phyloP scores from a whole-genome alignment of 2,797 vertebrate genomes.

The Esox masquinongy region DNA sequence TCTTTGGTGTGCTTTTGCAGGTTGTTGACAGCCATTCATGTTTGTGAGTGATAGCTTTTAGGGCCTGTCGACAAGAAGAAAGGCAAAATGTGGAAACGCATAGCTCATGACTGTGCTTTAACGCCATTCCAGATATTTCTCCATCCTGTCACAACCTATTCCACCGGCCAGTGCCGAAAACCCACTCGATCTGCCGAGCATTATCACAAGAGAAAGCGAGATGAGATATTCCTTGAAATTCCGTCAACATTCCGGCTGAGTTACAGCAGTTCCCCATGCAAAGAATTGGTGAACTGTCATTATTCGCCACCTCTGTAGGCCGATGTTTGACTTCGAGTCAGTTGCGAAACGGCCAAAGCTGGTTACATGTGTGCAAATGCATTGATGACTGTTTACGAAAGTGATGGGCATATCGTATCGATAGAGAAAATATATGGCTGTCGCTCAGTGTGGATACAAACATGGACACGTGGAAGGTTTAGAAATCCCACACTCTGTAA shows the following conservation, averaged over 20 bases:
- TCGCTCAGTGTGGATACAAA: background rate
- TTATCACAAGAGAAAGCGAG: conserved; percentile 49
- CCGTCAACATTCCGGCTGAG: conserved; percentile 38
- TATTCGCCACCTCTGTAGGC: conserved; percentile 44
- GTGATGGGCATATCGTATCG: background rate
- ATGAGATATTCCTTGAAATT: conserved; percentile 21
- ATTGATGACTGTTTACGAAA: conserved; percentile 16
- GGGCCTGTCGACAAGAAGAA: conserved; percentile 60
- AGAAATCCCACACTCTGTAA: conserved; percentile 30
- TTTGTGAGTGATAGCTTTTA: conserved; percentile 56
- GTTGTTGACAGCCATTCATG: conserved; percentile 47
- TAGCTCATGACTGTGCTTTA: conserved; percentile 46
- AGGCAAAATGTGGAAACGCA: conserved; percentile 63
- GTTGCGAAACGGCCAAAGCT: conserved; percentile 38
- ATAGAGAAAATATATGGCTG: background rate
- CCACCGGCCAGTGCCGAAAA: conserved; percentile 51
- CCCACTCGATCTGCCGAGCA: conserved; percentile 45
- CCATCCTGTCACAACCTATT: conserved; percentile 58
- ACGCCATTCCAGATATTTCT: conserved; percentile 54
- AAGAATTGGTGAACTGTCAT: conserved; percentile 42
- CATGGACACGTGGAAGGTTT: conserved; percentile 6
- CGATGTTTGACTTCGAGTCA: conserved; percentile 42
- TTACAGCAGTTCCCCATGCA: conserved; percentile 42
- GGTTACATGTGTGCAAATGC: conserved; percentile 28
- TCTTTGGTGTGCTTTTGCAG: conserved; percentile 37